A percentile compares a stretch with the other conserved stretches of the same genome.
phyloP scores from a whole-genome alignment of 2,113 vertebrate genomes.

The Fulmarus glacialis region DNA sequence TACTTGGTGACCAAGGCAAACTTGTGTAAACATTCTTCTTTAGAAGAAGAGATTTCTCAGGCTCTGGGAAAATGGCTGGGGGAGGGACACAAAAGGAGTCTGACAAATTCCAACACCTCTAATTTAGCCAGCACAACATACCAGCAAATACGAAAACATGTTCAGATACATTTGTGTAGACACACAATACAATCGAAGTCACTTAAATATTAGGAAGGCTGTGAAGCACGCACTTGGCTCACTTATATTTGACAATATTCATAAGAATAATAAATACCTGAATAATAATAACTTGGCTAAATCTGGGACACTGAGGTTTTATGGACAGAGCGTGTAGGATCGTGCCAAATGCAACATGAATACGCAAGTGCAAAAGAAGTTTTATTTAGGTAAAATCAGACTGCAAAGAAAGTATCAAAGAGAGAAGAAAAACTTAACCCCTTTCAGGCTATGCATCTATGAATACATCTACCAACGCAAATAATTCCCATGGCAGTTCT shows the following conservation, averaged over 20 bases:
- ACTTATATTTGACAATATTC: slow-evolving; percentile 15
- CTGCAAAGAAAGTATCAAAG: not conserved
- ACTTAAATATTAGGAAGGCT: not conserved
- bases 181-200: not conserved
- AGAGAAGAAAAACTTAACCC: not conserved
- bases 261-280: slow-evolving; percentile 53
- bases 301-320: slow-evolving; percentile 10
- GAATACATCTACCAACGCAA: not conserved
- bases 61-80: slow-evolving; percentile 17
- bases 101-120: slow-evolving; percentile 50
- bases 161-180: not conserved
- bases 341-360: slow-evolving; percentile 46
- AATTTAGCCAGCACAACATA: not conserved
- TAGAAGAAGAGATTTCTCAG: slow-evolving; percentile 20
- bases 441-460: not conserved
- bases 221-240: not conserved
- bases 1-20: not conserved
- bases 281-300: slow-evolving; percentile 49
- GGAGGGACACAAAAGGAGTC: not conserved
- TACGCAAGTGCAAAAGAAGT: not conserved
- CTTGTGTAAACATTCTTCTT: slow-evolving; percentile 46
- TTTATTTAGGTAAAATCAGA: slow-evolving; percentile 33
- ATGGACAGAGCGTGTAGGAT: not conserved
- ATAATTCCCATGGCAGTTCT: not conserved
- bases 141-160: not conserved